phyloP scores from a whole-genome alignment of 2,888 invertebrate species.

The Acrocyrtus sp. region DNA sequence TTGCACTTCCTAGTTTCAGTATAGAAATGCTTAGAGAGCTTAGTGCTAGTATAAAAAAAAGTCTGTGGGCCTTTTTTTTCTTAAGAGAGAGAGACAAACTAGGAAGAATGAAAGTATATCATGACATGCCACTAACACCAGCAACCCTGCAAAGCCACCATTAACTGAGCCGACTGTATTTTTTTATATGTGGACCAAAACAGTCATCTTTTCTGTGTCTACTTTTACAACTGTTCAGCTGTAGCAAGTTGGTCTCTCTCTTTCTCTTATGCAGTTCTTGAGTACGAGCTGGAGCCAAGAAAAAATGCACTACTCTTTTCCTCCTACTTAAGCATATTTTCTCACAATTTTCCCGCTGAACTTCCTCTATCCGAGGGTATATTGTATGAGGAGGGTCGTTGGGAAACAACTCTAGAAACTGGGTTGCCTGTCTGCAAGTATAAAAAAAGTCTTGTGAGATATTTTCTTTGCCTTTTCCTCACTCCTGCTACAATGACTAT shows the following conservation, averaged over 20 bases:
- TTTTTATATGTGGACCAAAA: no score
- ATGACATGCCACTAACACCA: constrained; percentile 1
- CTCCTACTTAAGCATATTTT: neutral
- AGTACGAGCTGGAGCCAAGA: constrained; percentile 4
- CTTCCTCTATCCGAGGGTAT: no score
- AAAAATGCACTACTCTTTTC: constrained; percentile 8
- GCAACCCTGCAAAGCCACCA: no score
- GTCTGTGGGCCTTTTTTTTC: constrained; percentile 16
- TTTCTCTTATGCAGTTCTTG: constrained; percentile 5
- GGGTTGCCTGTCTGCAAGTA: neutral
- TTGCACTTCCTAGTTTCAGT: constrained; percentile 19
- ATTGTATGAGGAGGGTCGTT: no score
- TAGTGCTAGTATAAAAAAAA: neutral
- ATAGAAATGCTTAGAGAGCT: no score
- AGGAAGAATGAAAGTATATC: constrained; percentile 14
- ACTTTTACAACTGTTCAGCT: neutral
- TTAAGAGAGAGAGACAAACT: neutral
- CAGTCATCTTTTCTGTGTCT: constrained; percentile 1
- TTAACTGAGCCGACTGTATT: no score
- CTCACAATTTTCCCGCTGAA: neutral
- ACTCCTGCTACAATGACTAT: constrained; percentile 6
- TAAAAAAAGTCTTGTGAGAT: neutral
- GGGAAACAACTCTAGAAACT: neutral
- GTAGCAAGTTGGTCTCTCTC: no score
- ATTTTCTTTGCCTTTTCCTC: no score